Base-by-base conservation (phyloP, 2,888 invertebrate species). In the Erebia epiphron region DNA sequence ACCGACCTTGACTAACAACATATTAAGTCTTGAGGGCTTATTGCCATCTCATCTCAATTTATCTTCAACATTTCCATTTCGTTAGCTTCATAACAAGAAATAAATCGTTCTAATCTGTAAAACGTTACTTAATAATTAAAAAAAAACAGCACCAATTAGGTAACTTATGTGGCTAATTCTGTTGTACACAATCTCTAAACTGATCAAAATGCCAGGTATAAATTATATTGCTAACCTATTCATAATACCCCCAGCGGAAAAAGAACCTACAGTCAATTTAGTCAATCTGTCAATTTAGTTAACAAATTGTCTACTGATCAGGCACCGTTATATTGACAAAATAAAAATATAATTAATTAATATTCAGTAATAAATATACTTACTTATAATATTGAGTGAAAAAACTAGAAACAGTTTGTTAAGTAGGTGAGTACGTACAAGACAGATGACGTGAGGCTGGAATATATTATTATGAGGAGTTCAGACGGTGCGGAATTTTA, bases 1-100 rank as follows among this genome's bases (percentile, higher is more conserved):
- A 43, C 41, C 41, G 41, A 18, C 43, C 43, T 61, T 61, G 16
- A 11, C 18, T 61, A 61, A 43, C n/a, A 61, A 43, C 61, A 61
- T 61, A 61, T 61, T 61, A 61, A 43, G 61, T 61, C 61, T 41
- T 46, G 43, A 43, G 61, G 61, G 43, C 43, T 43, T 61, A 61
- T 61, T 61, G 43, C 43, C 43, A 61, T 46, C 61, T 61, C 43
- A 43, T 61, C 61, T n/a, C 43, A 16, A 61, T 61, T 61, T 58
- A 43, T 61, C 43, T 61, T 61, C 43, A n/a, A 46, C 10, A 61
- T 61, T 61, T 61, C 43, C 61, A 61, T 61, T 18, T 61, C 18
- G 14, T 61, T 61, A 61, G 13, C 13, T 56, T 56, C 3, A 21
- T 56, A 21, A 56, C 11, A 54, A 18, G 14, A 54, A 54, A 54